Conservation (phyloP, 2,113 vertebrate genomes). For the Cheirogaleus medius region DNA sequence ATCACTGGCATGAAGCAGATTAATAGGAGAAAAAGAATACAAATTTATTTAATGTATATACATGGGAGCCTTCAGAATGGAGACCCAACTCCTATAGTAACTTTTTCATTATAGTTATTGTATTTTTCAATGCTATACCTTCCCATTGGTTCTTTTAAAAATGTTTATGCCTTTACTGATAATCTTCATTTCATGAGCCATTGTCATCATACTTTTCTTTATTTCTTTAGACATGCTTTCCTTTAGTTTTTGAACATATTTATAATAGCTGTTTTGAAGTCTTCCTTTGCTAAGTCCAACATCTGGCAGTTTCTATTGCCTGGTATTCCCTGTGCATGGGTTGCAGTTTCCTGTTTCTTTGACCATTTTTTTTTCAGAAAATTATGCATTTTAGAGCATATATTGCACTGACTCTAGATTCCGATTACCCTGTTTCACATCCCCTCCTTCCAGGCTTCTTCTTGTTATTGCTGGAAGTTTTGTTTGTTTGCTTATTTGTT, state of each 20-base stretch:
- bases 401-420: neutral
- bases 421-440: neutral
- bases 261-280: conserved; percentile 4
- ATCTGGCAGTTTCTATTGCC: neutral
- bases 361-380: neutral
- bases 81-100: neutral
- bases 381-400: neutral
- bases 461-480: neutral
- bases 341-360: neutral
- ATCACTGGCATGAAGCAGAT: too few species aligned
- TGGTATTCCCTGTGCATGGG: neutral
- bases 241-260: neutral
- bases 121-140: neutral
- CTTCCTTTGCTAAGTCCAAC: neutral
- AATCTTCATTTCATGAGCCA: neutral
- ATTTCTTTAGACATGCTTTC: neutral
- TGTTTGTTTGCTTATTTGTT: conserved; percentile 4
- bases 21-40: too few species aligned
- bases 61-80: too few species aligned
- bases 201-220: neutral
- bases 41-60: too few species aligned
- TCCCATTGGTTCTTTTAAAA: conserved; percentile 9
- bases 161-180: neutral
- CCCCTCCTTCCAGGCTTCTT: neutral
- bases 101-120: conserved; percentile 1